Conservation (phyloP, 2,113 vertebrate genomes). For the Myotis brandtii region DNA sequence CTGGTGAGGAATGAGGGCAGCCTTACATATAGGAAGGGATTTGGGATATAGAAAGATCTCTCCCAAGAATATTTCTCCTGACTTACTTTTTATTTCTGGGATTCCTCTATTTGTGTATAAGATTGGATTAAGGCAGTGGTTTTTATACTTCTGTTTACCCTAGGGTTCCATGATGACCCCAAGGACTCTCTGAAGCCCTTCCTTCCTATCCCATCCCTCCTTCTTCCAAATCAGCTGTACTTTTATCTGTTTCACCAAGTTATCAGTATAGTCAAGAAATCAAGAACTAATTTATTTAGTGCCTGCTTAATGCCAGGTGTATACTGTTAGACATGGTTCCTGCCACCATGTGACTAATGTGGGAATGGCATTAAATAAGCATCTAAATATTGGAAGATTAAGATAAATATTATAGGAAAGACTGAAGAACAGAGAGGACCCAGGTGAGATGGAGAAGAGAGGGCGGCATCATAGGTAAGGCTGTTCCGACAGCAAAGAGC, state of each 20-base stretch:
- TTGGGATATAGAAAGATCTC: neutral
- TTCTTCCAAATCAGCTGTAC: neutral
- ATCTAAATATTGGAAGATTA: neutral
- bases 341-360: neutral
- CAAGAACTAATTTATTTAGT: neutral
- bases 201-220: neutral
- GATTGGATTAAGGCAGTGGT: neutral
- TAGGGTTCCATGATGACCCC: neutral
- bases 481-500: neutral
- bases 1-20: neutral
- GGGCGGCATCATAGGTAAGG: neutral
- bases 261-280: neutral
- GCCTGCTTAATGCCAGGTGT: neutral
- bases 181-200: neutral
- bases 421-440: neutral
- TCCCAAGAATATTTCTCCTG: neutral
- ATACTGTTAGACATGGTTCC: neutral
- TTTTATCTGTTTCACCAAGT: neutral
- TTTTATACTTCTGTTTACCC: neutral
- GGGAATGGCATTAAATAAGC: neutral
- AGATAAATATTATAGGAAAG: neutral
- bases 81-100: neutral
- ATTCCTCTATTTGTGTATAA: neutral
- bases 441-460: neutral
- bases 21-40: neutral